Evolutionary conservation across 1,140 invertebrate genomes (phyloP).

Genomic region (Gonatopus flavifemur): DNA sequence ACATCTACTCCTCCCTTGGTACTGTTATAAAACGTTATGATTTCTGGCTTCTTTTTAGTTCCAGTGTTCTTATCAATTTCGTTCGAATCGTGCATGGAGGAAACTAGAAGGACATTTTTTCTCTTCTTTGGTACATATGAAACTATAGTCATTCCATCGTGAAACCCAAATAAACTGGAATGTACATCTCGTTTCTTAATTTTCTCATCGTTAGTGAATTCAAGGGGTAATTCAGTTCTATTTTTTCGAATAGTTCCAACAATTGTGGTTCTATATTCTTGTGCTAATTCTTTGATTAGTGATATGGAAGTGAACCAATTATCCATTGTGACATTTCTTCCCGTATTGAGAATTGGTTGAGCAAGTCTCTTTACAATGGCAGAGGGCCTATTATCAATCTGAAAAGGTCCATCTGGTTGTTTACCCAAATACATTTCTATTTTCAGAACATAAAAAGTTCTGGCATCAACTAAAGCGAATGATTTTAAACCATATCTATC

Average conservation of each 20-base stretch:
- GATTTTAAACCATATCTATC: conserved; percentile 44
- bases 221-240: conserved; percentile 44
- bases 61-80: conserved; percentile 29
- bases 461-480: conserved; percentile 29
- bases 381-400: conserved; percentile 26
- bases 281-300: conserved; percentile 36
- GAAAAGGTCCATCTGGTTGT: conserved; percentile 40
- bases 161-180: conserved; percentile 33
- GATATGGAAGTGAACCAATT: conserved; percentile 47
- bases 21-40: conserved; percentile 38
- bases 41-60: conserved; percentile 34
- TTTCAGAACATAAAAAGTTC: conserved; percentile 40
- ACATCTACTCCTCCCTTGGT: conserved; percentile 41
- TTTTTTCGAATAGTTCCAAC: conserved; percentile 48
- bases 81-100: conserved; percentile 36
- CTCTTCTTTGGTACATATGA: conserved; percentile 45
- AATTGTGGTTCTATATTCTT: conserved; percentile 38
- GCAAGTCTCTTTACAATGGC: conserved; percentile 42
- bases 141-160: conserved; percentile 31
- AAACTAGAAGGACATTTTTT: conserved; percentile 37
- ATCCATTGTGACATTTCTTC: conserved; percentile 47
- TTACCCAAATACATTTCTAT: conserved; percentile 42
- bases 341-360: conserved; percentile 38
- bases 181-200: conserved; percentile 22
- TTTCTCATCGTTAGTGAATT: conserved; percentile 33